A percentile compares a stretch with the other conserved stretches of the same genome.
Evolutionary conservation across 2,888 invertebrate genomes (phyloP).

Genomic region (Meliscaeva auricollis): DNA sequence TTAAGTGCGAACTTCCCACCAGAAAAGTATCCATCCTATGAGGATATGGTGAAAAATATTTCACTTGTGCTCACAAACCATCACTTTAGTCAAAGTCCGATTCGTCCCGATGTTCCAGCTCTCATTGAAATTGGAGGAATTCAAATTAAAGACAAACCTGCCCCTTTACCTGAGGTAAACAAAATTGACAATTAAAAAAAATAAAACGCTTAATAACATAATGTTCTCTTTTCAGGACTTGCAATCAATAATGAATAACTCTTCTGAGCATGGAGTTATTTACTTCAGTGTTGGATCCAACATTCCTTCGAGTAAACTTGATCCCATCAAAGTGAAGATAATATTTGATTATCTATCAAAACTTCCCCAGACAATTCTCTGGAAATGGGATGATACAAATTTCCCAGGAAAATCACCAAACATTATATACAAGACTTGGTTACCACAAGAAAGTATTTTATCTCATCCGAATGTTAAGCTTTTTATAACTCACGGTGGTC

Average conservation of each 20-base stretch:
- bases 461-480: conserved; percentile 15
- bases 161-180: conserved; percentile 3
- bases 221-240: conserved; percentile 11
- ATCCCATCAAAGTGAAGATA: not conserved
- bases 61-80: conserved; percentile 70
- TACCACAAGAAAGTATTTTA: conserved; percentile 7
- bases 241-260: not conserved
- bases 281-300: conserved; percentile 77
- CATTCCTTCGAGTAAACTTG: not conserved
- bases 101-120: conserved; percentile 8
- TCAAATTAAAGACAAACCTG: conserved; percentile 7
- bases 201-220: not conserved
- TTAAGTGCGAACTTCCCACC: conserved; percentile 63
- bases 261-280: conserved; percentile 10
- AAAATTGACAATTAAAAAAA: not conserved
- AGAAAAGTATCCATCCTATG: conserved; percentile 68
- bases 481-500: conserved; percentile 16
- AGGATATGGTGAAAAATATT: conserved; percentile 68
- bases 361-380: not conserved
- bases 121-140: conserved; percentile 6
- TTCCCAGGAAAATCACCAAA: conserved; percentile 16
- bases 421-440: not conserved
- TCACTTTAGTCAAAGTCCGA: conserved; percentile 62
- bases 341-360: conserved; percentile 1
- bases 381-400: conserved; percentile 6